These are phyloP conservation scores for Halictus ligatus DNA, from an alignment of 2,888 invertebrate genomes.

Conservation along the genomic window DNA sequence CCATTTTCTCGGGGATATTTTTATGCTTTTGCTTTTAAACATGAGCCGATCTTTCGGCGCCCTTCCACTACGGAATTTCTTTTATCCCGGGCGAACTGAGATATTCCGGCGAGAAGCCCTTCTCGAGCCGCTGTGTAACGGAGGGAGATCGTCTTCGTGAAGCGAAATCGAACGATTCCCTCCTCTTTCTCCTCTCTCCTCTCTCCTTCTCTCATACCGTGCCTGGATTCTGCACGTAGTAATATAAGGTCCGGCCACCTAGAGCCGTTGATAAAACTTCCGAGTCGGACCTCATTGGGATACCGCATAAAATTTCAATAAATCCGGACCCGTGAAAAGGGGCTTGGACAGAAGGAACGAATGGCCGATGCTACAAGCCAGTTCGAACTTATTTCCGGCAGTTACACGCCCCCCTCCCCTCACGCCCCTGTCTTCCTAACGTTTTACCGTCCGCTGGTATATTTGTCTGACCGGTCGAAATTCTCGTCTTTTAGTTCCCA, in stretches of 20 bases:
- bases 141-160: background rate
- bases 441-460: conserved; percentile 25
- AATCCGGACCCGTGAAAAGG: conserved; percentile 66
- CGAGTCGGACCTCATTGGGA: conserved; percentile 73
- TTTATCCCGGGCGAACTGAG: conserved; percentile 45
- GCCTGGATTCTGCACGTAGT: conserved; percentile 21
- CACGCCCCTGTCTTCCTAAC: background rate
- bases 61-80: conserved; percentile 30
- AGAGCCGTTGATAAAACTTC: conserved; percentile 73
- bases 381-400: conserved; percentile 71
- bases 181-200: background rate
- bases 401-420: conserved; percentile 55
- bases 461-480: conserved; percentile 49
- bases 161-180: too few species aligned
- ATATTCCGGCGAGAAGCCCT: conserved; percentile 28
- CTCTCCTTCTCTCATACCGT: background rate
- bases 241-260: conserved; percentile 64
- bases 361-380: conserved; percentile 72
- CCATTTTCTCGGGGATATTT: conserved; percentile 33
- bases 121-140: conserved; percentile 14
- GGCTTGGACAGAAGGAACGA: conserved; percentile 60
- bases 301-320: conserved; percentile 78
- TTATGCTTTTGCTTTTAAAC: conserved; percentile 50
- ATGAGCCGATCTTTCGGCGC: conserved; percentile 28
- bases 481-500: conserved; percentile 51